Base-by-base conservation (phyloP, 2,113 vertebrate genomes). In the Hyperopisus bebe region DNA sequence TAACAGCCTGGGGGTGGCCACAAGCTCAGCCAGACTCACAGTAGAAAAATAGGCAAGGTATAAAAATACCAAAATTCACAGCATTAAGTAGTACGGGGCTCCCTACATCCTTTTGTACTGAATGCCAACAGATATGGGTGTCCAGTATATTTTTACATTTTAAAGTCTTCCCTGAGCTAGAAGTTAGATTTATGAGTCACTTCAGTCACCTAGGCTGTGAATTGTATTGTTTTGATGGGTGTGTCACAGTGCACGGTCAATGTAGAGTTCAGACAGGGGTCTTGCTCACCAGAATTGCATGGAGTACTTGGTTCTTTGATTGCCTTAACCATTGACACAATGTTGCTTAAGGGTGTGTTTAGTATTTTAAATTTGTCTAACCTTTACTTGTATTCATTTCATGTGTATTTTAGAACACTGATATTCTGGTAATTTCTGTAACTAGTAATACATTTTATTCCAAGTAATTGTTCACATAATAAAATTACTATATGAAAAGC, bases 1-100 rank as follows among this genome's bases (percentile, higher is more conserved):
- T 50, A 96, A 92, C 70, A 88, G 90, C 21, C 3, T 92, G 0
- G 96, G 96, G 17, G 90, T 94, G 47, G 94, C 93, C 0, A 91
- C 91, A 88, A 94, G 94, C 90, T 95, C 95, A 0, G 91, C 94
- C 77, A 93, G 88, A 0, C 27, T 96, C 90, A 92, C 74, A 0
- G 88, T 96, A 74, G 31, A 88, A 8, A 90, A 48, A 7, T 93
- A 89, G 88, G 82, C 35, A 39, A 7, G 70, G 44, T 47, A 21
- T 21, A 35, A 10, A 46, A 31, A 17, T 39, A 9, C 35, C 31
- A 42, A 39, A 77, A 17, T 5, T 19, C 1, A 35, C 35, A 77
- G 17, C 15, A 6, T 77, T 39, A 35, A 74, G 74, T 19, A 17
- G 42, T 77, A 42, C 0, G 2, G 70, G 74, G 11, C 42, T 39